Percentiles rank a stretch among this genome's conserved stretches.
Conservation (phyloP, 2,113 vertebrate genomes). For the Myanophis thanlyinensis region DNA sequence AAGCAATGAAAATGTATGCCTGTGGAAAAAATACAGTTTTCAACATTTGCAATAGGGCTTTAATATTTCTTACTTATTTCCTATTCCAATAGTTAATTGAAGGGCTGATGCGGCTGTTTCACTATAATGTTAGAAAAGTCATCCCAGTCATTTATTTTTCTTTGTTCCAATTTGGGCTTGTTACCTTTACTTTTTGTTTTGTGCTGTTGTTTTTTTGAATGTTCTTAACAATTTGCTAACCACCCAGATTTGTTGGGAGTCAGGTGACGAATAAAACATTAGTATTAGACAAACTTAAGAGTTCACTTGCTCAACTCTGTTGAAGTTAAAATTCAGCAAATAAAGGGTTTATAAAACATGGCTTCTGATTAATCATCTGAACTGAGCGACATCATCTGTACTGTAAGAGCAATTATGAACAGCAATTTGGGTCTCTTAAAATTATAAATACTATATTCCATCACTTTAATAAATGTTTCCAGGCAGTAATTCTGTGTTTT, state of each 20-base stretch:
- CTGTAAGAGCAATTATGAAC: background rate
- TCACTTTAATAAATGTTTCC: background rate
- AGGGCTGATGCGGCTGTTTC: conserved; percentile 8
- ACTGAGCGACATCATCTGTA: background rate
- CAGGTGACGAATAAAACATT: background rate
- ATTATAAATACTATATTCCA: background rate
- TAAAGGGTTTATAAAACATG: conserved; percentile 18
- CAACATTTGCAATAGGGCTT: background rate
- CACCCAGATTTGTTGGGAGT: background rate
- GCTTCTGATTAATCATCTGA: background rate
- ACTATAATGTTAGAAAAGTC: background rate
- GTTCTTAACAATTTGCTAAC: background rate
- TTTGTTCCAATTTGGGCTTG: background rate
- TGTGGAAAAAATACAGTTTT: background rate
- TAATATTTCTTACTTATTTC: background rate
- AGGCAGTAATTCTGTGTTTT: background rate
- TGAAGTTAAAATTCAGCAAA: conserved; percentile 7
- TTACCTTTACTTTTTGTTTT: background rate
- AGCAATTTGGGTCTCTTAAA: background rate
- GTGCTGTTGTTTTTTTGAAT: background rate
- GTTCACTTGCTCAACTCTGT: background rate
- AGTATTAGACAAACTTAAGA: background rate
- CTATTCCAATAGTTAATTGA: background rate
- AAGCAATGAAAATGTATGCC: background rate
- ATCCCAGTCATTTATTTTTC: background rate